phyloP scores from a whole-genome alignment of 1,140 invertebrate species.

The Macrobrachium rosenbergii region DNA sequence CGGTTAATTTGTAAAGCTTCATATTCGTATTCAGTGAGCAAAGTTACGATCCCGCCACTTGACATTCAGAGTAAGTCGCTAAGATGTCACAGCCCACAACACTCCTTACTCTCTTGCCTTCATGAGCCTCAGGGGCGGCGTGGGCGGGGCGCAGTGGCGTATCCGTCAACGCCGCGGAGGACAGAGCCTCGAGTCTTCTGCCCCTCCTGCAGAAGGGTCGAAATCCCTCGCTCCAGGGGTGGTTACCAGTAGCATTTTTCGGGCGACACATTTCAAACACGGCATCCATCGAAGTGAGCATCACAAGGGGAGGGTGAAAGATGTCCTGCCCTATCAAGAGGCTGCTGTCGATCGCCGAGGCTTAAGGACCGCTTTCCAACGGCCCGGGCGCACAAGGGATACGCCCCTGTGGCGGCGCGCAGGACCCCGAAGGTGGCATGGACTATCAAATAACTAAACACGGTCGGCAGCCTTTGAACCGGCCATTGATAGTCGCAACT shows the following conservation, averaged over 20 bases:
- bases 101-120: conserved; percentile 12
- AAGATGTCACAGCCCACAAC: conserved; percentile 17
- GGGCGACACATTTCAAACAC: conserved; percentile 44
- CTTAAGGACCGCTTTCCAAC: background rate
- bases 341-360: background rate
- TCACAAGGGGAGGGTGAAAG: background rate
- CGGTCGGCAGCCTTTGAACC: conserved; percentile 42
- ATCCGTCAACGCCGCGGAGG: background rate
- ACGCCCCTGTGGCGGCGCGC: background rate
- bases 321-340: background rate
- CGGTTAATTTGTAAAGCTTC: conserved; percentile 20
- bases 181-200: background rate
- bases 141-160: conserved; percentile 21
- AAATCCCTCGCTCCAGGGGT: background rate
- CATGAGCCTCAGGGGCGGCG: conserved; percentile 9
- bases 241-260: conserved; percentile 31
- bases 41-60: conserved; percentile 5
- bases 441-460: conserved; percentile 57
- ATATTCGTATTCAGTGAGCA: background rate
- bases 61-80: conserved; percentile 7
- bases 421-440: conserved; percentile 28
- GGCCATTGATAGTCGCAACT: conserved; percentile 48
- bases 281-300: background rate
- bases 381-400: background rate
- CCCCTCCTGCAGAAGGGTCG: background rate